Conservation (phyloP, 2,113 vertebrate species). For the Neolamprologus kungweensis region DNA sequence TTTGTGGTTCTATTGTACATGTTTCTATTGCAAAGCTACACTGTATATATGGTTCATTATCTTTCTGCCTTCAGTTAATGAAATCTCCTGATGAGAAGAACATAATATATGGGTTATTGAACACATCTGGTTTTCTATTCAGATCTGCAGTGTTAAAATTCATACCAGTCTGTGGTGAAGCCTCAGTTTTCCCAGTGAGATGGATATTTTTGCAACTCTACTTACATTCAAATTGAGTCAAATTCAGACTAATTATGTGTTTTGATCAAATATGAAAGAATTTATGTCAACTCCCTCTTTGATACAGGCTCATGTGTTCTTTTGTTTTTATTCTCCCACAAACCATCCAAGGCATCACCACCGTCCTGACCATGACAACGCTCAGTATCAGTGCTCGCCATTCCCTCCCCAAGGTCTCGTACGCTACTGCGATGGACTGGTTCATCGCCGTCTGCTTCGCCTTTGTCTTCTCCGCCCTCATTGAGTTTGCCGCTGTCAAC, state of each 20-base stretch:
- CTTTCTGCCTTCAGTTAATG: constrained; percentile 2
- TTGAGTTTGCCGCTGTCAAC: constrained; percentile 98
- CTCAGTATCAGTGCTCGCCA: constrained; percentile 97
- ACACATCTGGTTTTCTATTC: neutral
- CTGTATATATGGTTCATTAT: neutral
- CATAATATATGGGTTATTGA: constrained; percentile 18
- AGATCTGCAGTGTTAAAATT: neutral
- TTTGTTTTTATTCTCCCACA: neutral
- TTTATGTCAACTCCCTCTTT: neutral
- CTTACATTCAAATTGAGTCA: neutral
- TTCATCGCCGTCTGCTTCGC: constrained; percentile 98
- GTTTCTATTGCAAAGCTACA: neutral
- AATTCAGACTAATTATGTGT: neutral
- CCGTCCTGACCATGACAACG: constrained; percentile 97
- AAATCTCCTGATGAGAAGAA: constrained; percentile 21
- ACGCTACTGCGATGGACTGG: constrained; percentile 99
- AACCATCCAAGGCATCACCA: constrained; percentile 85
- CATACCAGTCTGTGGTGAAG: neutral
- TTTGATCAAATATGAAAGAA: neutral
- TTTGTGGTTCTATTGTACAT: neutral
- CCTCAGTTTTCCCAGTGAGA: neutral
- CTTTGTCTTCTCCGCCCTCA: constrained; percentile 98
- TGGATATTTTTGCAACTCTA: neutral
- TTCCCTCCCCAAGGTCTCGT: constrained; percentile 96
- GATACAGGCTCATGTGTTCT: neutral